Evolutionary conservation across 2,113 vertebrate genomes (phyloP).

Genomic region (Grammomys dolichurus): DNA sequence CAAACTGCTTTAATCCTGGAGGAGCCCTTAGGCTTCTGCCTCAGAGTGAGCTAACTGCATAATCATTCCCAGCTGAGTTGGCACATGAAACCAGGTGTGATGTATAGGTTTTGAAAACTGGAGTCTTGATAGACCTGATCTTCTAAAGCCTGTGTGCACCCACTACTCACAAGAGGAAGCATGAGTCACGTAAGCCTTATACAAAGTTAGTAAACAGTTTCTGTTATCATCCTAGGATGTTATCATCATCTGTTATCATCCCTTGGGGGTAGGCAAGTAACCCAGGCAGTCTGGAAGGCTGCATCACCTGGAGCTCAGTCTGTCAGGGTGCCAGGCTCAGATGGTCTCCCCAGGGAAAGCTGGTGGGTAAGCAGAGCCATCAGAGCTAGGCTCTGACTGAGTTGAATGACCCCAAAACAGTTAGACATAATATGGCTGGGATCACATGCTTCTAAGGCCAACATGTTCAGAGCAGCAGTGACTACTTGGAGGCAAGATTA

Average conservation of each 20-base stretch:
- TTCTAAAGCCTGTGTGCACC: neutral
- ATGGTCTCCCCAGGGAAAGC: neutral
- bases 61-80: neutral
- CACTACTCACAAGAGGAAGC: neutral
- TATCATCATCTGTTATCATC: too few species aligned
- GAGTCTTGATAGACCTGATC: neutral
- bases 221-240: neutral
- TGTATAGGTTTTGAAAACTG: neutral
- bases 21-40: neutral
- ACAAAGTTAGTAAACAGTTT: neutral
- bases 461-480: neutral
- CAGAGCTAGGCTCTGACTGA: neutral
- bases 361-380: neutral
- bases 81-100: neutral
- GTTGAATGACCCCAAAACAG: neutral
- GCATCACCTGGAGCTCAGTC: neutral
- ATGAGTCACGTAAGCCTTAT: neutral
- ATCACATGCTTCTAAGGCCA: neutral
- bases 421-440: neutral
- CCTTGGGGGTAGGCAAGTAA: neutral
- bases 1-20: constrained; percentile 27
- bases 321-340: neutral
- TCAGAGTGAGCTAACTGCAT: neutral
- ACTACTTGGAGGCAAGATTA: neutral
- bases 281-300: neutral